phyloP scores from a whole-genome alignment of 2,113 vertebrate genomes.

The Mystacornis crossleyi region DNA sequence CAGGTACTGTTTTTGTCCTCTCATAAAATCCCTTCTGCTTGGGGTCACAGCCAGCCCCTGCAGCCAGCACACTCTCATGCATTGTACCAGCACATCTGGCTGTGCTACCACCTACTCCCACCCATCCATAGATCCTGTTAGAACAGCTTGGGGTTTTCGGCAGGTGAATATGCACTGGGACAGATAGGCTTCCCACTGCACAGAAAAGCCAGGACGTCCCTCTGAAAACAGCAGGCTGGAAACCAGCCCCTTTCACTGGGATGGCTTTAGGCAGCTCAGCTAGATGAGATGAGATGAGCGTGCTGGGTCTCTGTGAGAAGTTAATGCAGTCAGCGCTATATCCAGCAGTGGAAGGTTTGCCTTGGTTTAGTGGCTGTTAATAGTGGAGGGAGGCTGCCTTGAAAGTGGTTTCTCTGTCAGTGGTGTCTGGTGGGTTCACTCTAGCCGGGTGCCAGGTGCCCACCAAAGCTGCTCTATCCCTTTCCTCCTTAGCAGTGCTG shows the following conservation, averaged over 20 bases:
- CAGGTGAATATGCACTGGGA: accelerated
- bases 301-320: not conserved
- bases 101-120: not conserved
- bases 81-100: not conserved
- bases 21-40: not conserved
- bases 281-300: not conserved
- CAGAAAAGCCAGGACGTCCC: not conserved
- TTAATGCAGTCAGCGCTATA: not conserved
- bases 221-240: not conserved
- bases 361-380: not conserved
- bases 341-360: not conserved
- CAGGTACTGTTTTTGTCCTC: not conserved
- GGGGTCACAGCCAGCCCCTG: not conserved
- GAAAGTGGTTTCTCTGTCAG: not conserved
- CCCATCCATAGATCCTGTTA: not conserved
- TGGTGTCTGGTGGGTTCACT: not conserved
- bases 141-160: not conserved
- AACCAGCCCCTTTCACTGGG: not conserved
- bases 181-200: accelerated
- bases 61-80: not conserved
- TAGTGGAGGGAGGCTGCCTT: not conserved
- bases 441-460: not conserved
- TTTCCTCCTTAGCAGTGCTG: not conserved
- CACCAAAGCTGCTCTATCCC: not conserved
- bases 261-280: not conserved